These are phyloP conservation scores for Dendropsophus ebraccatus DNA, from an alignment of 2,113 vertebrate genomes.

Conservation along the genomic window DNA sequence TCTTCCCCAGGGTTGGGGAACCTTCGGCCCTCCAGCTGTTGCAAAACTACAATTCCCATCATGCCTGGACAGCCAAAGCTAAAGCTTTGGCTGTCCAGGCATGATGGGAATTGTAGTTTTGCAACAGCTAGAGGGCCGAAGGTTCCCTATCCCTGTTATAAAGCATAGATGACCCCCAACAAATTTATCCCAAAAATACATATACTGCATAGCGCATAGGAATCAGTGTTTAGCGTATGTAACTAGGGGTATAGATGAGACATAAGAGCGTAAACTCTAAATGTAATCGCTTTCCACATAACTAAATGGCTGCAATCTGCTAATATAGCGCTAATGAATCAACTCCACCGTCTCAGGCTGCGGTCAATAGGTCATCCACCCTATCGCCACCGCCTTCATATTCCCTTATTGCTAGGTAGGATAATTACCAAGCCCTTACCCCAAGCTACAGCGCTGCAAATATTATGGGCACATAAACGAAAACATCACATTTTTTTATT, in stretches of 20 bases:
- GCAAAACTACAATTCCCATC: too few relatives aligned
- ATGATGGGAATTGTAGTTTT: too few relatives aligned
- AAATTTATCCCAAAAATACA: too few relatives aligned
- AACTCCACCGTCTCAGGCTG: neutral
- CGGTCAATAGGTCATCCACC: neutral
- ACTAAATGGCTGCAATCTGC: neutral
- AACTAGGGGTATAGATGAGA: neutral
- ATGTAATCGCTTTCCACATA: neutral
- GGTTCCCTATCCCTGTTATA: too few relatives aligned
- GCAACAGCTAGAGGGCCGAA: too few relatives aligned
- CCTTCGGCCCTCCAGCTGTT: too few relatives aligned
- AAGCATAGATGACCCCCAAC: too few relatives aligned
- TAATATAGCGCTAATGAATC: neutral
- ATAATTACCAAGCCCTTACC: neutral
- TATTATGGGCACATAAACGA: slow-evolving; percentile 10
- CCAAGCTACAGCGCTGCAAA: neutral
- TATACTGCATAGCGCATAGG: too few relatives aligned
- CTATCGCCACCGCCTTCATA: neutral
- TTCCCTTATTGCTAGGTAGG: neutral
- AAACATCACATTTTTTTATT: slow-evolving; percentile 19
- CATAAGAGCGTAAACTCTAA: neutral
- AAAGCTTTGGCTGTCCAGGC: too few relatives aligned
- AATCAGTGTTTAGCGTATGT: too few relatives aligned
- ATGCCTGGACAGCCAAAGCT: too few relatives aligned
- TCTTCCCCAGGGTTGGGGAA: too few relatives aligned